Evolutionary conservation across 1,140 invertebrate species (phyloP).

Genomic region (Neodiprion pinetum): DNA sequence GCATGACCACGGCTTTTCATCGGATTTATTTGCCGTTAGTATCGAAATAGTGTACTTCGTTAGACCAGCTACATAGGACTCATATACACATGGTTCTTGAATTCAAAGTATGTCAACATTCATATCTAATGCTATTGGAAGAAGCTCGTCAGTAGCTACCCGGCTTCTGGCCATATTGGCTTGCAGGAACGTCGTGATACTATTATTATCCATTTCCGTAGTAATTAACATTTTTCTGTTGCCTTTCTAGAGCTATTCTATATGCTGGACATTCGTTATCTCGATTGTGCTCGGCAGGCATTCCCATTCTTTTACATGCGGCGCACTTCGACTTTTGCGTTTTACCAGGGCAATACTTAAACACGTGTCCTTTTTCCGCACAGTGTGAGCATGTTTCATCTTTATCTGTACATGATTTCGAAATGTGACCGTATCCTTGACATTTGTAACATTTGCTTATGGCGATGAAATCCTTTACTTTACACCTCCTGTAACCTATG

Average conservation of each 20-base stretch:
- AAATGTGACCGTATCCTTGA: slow-evolving; percentile 23
- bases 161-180: neutral
- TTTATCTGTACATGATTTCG: slow-evolving; percentile 4
- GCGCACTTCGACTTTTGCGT: neutral
- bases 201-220: neutral
- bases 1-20: no score
- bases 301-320: neutral
- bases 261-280: slow-evolving; percentile 1
- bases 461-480: slow-evolving; percentile 17
- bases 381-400: slow-evolving; percentile 10
- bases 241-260: slow-evolving; percentile 8
- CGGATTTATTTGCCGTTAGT: no score
- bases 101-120: neutral
- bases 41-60: neutral
- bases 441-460: slow-evolving; percentile 28
- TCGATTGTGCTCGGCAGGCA: neutral
- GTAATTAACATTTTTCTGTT: neutral
- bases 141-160: neutral
- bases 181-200: neutral
- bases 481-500: slow-evolving; percentile 12
- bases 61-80: neutral
- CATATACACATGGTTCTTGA: neutral
- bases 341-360: slow-evolving; percentile 3
- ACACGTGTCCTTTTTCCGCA: slow-evolving; percentile 9
- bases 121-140: neutral